Base-by-base conservation (phyloP, 1,140 invertebrate species). In the Adoxophyes honmai region DNA sequence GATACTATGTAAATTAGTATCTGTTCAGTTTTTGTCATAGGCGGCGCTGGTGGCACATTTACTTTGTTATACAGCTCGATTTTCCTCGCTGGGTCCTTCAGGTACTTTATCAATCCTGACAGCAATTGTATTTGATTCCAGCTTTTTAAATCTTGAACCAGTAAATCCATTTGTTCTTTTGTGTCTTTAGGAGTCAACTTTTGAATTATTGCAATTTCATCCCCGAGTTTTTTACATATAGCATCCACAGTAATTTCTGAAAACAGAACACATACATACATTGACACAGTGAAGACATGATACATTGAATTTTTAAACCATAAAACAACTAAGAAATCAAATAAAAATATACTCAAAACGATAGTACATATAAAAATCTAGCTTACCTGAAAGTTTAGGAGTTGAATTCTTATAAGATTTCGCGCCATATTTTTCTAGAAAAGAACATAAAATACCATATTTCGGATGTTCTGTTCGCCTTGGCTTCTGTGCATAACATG, bases 11-110 rank as follows among this genome's bases (percentile, higher is more conserved):
- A 86, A 5, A 88, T 53, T 2, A 88, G 54, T 16, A 85, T 67
- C 68, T 83, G 76, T 70, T 88, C 86, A 33, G 74, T 52, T 57
- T 85, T 86, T 1, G 79, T 79, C 82, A 88, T 86, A 0, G 72
- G 61, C 18, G 81, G 77, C 15, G 75, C 75, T 3, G 71, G 65
- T 9, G 70, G 70, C 5, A 60, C 51, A 38, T 21, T 55, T 0
- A 72, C 36, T 71, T 76, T 84, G 52, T 65, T 77, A 57, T 64
- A 86, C 11, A 84, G 48, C 57, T 88, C 85, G 5, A 54, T 51
- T 63, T 81, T 88, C 36, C 85, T 62, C 28, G 62, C 60, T 10
- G 81, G 74, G 15, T 81, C 64, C 18, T 73, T 72, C 15, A 88
- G 66, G 59, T 78, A 86, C 42, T 71, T 72, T 57, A 85, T 79